phyloP scores from a whole-genome alignment of 2,888 invertebrate genomes.

The Drosophila glabriapex region DNA sequence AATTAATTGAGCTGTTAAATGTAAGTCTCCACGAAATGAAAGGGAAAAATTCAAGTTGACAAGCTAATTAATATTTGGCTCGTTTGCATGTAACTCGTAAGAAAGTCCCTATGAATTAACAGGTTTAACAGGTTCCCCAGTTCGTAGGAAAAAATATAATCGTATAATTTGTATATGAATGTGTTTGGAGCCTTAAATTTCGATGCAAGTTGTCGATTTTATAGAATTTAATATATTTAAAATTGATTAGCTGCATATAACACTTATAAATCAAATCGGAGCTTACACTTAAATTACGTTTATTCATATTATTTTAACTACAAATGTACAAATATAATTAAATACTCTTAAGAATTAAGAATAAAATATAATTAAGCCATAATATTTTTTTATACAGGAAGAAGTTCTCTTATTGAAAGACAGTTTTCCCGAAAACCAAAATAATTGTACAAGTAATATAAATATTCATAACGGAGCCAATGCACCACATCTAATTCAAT shows the following conservation, averaged over 20 bases:
- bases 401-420: neutral
- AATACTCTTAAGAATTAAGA: too few relatives aligned
- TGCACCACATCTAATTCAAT: constrained; percentile 53
- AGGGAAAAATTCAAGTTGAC: constrained; percentile 81
- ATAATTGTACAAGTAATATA: neutral
- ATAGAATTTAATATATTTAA: neutral
- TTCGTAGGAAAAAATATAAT: constrained; percentile 14
- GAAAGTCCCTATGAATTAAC: constrained; percentile 52
- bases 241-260: neutral
- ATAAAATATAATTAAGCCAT: neutral
- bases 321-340: neutral
- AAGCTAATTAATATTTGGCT: constrained; percentile 81
- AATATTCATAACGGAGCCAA: constrained; percentile 29
- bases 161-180: neutral
- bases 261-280: neutral
- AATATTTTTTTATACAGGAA: neutral
- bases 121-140: constrained; percentile 58
- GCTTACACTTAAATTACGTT: neutral
- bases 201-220: neutral
- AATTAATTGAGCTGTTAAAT: constrained; percentile 81
- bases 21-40: constrained; percentile 80
- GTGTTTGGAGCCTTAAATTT: neutral
- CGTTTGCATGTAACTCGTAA: constrained; percentile 62
- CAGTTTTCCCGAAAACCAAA: neutral
- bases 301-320: neutral